Base-by-base conservation (phyloP, 2,797 vertebrate genomes). In the Catostomus latipinnis region DNA sequence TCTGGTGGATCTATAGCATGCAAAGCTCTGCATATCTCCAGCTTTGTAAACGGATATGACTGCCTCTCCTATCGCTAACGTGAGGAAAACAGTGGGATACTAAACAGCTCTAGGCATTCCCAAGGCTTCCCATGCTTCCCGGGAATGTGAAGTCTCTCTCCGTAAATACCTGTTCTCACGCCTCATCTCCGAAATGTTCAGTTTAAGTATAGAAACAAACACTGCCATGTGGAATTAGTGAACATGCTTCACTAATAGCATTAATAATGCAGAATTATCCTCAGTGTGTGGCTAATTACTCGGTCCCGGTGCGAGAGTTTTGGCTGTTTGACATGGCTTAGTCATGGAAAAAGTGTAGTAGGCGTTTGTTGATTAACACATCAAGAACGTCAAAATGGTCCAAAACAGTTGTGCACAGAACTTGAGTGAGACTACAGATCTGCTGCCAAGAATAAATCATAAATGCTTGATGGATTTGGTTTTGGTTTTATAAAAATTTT, bases 261-360 rank as follows among this genome's bases (percentile, higher is more conserved):
- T 81, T 82, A 83, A 84, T 89, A 86, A 87, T 85, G 78, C 78
- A 60, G 84, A 86, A 88, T 91, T 89, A 89, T 71, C 54, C 22
- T 56, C 73, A 87, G 82, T 68, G n/a, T 87, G 68, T 89, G 22
- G 65, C 69, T 88, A 80, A 90, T 90, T 85, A 82, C 63, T 82
- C 57, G 70, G 79, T 74, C 81, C 71, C 73, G 82, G 68, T 68
- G 60, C 77, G 62, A 13, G 34, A 34, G 34, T 34, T 78, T 58
- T 2, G 62, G 56, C 57, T 74, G 52, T 34, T 48, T 48, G 50
- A 74, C 57, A 60, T 6, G 6, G 34, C 12, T 13, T 46, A 63
- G 61, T 63, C 12, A 63, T 8, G 61, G 45, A 45, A 8, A 78
- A 71, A 70, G 50, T 54, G 50, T 61, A 4, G 61, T 60, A 65